phyloP scores from a whole-genome alignment of 2,888 invertebrate species.

The Tuberolachnus salignus region DNA sequence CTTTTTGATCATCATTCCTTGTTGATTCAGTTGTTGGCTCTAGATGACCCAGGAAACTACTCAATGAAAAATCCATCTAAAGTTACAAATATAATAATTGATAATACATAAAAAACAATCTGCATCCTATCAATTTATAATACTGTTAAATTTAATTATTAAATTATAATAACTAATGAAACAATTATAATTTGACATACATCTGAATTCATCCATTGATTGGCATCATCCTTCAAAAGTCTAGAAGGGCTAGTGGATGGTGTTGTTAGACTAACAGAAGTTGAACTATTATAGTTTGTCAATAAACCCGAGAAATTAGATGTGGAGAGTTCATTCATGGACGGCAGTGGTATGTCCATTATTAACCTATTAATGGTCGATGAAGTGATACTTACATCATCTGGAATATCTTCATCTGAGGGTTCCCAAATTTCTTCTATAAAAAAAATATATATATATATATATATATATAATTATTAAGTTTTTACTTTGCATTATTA shows the following conservation, averaged over 20 bases:
- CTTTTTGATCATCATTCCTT: constrained; percentile 63
- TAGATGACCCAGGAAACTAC: constrained; percentile 81
- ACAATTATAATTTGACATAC: constrained; percentile 62
- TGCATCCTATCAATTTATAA: not conserved
- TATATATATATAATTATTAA: too few relatives aligned
- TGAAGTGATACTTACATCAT: constrained; percentile 52
- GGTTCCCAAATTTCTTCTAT: constrained; percentile 55
- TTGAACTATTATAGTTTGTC: constrained; percentile 59
- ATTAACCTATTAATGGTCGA: constrained; percentile 40
- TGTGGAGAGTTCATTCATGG: constrained; percentile 40
- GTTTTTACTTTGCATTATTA: too few relatives aligned
- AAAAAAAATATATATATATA: not conserved
- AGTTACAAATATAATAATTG: not conserved
- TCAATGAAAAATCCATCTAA: constrained; percentile 76
- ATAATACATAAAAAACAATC: not conserved
- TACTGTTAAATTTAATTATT: not conserved
- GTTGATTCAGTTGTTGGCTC: constrained; percentile 65
- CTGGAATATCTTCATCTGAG: constrained; percentile 58
- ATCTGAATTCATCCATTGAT: constrained; percentile 76
- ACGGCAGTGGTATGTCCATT: constrained; percentile 25
- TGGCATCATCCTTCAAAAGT: constrained; percentile 71
- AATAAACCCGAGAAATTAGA: constrained; percentile 60
- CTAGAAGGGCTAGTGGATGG: constrained; percentile 70
- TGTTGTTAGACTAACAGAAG: constrained; percentile 60
- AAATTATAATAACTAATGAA: not conserved